phyloP scores from a whole-genome alignment of 2,113 vertebrate genomes.

The Corythornis madagascariensis region DNA sequence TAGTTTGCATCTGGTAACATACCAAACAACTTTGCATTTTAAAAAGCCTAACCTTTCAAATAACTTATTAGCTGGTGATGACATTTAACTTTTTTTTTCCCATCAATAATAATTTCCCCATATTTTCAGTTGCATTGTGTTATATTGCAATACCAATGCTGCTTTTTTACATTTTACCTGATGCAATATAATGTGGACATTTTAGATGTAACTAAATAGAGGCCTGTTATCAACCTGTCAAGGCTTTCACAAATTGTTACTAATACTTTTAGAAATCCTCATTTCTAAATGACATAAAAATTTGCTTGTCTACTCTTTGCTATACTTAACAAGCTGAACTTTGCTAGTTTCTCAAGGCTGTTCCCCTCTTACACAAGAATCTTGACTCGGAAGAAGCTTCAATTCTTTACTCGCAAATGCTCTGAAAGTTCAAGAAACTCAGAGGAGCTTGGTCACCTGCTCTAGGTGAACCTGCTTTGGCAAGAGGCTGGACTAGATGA shows the following conservation, averaged over 20 bases:
- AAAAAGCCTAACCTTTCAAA: neutral
- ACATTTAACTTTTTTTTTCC: neutral
- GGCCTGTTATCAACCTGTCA: neutral
- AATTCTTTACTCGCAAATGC: neutral
- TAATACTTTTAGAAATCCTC: neutral
- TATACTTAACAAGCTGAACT: neutral
- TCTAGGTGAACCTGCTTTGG: no score
- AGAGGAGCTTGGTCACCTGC: neutral
- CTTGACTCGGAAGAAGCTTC: neutral
- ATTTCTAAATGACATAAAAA: neutral
- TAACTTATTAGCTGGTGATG: neutral
- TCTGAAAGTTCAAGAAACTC: neutral
- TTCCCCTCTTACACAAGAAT: neutral
- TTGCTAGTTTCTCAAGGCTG: neutral
- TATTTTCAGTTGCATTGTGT: neutral
- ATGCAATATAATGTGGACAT: neutral
- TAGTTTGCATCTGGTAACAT: neutral
- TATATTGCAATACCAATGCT: accelerated
- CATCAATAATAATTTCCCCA: neutral
- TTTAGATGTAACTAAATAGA: neutral
- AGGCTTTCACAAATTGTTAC: neutral
- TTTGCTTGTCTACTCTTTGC: neutral
- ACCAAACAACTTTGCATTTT: accelerated
- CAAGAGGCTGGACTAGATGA: no score
- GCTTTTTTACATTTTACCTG: neutral